A percentile compares a stretch with the other conserved stretches of the same genome.
Evolutionary conservation across 2,797 vertebrate genomes (phyloP).

Genomic region (Petrocephalus sullivani): DNA sequence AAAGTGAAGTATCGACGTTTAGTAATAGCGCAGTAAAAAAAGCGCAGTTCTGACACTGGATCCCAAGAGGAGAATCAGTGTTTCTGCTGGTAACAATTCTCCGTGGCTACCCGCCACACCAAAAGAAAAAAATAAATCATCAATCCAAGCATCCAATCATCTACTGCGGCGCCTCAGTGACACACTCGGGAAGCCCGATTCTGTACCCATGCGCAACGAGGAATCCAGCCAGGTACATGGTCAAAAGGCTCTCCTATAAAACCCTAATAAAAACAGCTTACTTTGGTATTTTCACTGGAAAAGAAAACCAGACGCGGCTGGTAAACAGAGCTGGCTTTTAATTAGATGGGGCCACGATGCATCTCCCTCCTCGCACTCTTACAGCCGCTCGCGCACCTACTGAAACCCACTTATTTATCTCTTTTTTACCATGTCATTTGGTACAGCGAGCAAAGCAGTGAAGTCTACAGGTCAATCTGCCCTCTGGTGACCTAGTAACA

Average conservation of each 20-base stretch:
- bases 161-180: too few relatives aligned
- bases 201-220: too few relatives aligned
- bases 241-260: background rate
- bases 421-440: background rate
- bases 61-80: too few relatives aligned
- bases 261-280: background rate
- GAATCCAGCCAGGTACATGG: background rate
- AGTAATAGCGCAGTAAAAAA: too few relatives aligned
- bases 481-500: background rate
- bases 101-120: too few relatives aligned
- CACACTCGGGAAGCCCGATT: too few relatives aligned
- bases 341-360: background rate
- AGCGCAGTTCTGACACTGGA: too few relatives aligned
- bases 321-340: background rate
- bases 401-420: background rate
- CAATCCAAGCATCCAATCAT: too few relatives aligned
- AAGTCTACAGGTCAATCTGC: background rate
- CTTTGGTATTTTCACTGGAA: background rate
- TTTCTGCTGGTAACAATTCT: too few relatives aligned
- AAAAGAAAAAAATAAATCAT: too few relatives aligned
- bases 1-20: background rate
- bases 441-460: background rate
- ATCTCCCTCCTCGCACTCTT: background rate
- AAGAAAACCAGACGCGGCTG: background rate
- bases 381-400: background rate